Conservation (phyloP, 2,797 vertebrate genomes). For the Poeciliopsis paucimaculata region DNA sequence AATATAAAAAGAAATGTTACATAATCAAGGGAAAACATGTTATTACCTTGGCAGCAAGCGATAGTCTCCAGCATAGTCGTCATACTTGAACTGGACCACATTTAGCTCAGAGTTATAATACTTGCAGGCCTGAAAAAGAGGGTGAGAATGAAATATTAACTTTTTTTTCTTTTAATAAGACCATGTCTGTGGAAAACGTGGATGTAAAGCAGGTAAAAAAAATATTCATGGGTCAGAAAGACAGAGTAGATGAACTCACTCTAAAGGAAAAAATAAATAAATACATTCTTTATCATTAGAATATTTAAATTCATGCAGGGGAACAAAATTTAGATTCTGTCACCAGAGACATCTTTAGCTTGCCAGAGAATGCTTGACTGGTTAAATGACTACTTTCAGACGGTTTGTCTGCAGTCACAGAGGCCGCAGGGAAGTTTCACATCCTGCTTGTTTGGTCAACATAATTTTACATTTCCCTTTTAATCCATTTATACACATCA, state of each 20-base stretch:
- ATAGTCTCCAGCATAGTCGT: conserved; percentile 93
- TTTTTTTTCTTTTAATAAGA: conserved; percentile 33
- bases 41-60: conserved; percentile 92
- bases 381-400: conserved; percentile 21
- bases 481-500: conserved; percentile 18
- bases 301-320: conserved; percentile 46
- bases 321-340: conserved; percentile 43
- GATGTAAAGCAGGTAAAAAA: conserved; percentile 21
- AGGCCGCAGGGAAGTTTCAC: conserved; percentile 29
- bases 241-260: background rate
- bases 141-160: conserved; percentile 52
- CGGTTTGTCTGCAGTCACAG: conserved; percentile 3
- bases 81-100: conserved; percentile 93
- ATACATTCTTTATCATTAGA: conserved; percentile 38
- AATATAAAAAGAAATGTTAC: background rate
- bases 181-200: conserved; percentile 17
- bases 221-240: conserved; percentile 25
- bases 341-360: conserved; percentile 25
- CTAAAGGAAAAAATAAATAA: conserved; percentile 6
- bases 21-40: background rate
- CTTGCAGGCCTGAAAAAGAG: conserved; percentile 88
- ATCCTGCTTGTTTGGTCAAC: conserved; percentile 29
- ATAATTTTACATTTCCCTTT: background rate
- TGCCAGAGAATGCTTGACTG: conserved; percentile 29
- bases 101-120: conserved; percentile 96